Percentiles rank a stretch among this genome's conserved stretches.
These are phyloP conservation scores for Pyrocephalus nanus DNA, from an alignment of 2,797 vertebrate species.

Conservation along the genomic window DNA sequence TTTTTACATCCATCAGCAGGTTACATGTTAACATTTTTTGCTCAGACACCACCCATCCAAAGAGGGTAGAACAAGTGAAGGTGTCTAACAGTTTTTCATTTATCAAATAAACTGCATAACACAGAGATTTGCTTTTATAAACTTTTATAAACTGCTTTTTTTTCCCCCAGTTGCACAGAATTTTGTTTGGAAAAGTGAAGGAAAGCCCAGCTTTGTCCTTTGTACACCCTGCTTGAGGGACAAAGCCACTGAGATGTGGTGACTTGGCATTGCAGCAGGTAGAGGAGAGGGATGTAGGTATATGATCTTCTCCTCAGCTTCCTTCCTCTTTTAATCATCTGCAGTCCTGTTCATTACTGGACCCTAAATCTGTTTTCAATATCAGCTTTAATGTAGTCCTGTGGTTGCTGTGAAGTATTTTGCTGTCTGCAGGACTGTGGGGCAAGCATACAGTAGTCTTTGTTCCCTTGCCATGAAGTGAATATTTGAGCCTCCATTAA, in stretches of 20 bases:
- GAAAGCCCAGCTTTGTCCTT: neutral
- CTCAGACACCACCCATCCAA: neutral
- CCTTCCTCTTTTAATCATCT: neutral
- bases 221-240: neutral
- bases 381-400: neutral
- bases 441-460: neutral
- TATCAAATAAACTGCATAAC: neutral
- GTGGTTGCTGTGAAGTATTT: constrained; percentile 28
- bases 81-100: neutral
- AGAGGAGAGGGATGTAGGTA: neutral
- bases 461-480: constrained; percentile 26
- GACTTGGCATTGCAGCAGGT: neutral
- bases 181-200: neutral
- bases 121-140: neutral
- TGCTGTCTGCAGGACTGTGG: neutral
- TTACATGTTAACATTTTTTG: neutral
- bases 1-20: neutral
- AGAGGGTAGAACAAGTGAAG: neutral
- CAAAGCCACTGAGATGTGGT: neutral
- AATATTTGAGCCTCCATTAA: neutral
- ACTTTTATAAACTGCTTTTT: neutral
- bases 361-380: neutral
- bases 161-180: neutral
- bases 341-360: neutral
- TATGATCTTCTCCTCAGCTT: neutral